These are phyloP conservation scores for Agrypnia vestita DNA, from an alignment of 1,140 invertebrate genomes.

Conservation along the genomic window DNA sequence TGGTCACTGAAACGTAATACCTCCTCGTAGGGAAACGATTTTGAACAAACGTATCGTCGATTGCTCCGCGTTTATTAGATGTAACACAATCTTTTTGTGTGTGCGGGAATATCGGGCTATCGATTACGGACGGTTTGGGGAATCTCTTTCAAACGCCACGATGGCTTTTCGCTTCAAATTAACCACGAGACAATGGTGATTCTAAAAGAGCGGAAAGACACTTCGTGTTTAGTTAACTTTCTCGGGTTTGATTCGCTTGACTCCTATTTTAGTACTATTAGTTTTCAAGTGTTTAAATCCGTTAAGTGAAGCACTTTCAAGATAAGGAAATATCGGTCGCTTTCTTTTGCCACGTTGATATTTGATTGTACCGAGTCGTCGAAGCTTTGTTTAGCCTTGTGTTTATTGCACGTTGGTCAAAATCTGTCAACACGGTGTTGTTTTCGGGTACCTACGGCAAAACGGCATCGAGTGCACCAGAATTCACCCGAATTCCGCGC, in stretches of 20 bases:
- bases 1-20: constrained; percentile 25
- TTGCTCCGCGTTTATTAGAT: constrained; percentile 30
- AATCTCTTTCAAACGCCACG: constrained; percentile 7
- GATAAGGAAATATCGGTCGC: no score
- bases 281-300: no score
- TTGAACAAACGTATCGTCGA: constrained; percentile 31
- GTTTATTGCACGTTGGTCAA: background rate
- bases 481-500: background rate
- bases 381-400: no score
- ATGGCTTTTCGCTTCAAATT: constrained; percentile 33
- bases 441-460: background rate
- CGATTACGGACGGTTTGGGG: constrained; percentile 24
- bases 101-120: background rate
- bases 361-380: no score
- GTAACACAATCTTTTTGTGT: constrained; percentile 32
- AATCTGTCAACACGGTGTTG: constrained; percentile 1
- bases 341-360: no score
- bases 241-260: background rate
- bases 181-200: background rate
- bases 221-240: constrained; percentile 17
- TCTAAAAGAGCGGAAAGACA: constrained; percentile 32
- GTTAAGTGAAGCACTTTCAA: no score
- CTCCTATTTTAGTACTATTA: no score
- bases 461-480: background rate
- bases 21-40: constrained; percentile 35